Evolutionary conservation across 2,113 vertebrate species (phyloP).

Genomic region (Platycercus adscitus): DNA sequence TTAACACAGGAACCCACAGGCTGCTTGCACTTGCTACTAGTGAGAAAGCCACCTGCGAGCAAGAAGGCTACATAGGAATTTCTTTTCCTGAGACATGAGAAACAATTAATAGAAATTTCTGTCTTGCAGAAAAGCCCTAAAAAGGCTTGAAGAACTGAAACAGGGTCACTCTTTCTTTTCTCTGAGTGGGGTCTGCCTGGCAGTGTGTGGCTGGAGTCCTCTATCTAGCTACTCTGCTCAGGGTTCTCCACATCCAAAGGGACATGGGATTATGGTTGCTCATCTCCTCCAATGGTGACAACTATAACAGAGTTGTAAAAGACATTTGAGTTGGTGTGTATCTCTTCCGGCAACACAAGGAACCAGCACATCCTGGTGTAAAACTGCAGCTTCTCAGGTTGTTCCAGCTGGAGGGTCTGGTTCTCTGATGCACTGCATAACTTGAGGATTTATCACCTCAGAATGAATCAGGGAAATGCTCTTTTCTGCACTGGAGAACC

Average conservation of each 20-base stretch:
- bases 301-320: neutral
- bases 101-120: neutral
- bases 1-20: neutral
- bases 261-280: neutral
- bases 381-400: neutral
- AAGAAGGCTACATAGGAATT: neutral
- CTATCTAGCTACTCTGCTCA: neutral
- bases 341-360: neutral
- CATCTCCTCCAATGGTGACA: neutral
- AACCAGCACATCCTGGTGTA: neutral
- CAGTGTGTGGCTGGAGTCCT: neutral
- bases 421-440: neutral
- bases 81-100: neutral
- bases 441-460: neutral
- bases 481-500: neutral
- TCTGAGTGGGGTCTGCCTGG: fast-evolving
- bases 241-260: neutral
- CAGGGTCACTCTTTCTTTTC: neutral
- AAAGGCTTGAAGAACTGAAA: neutral
- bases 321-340: fast-evolving
- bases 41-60: fast-evolving
- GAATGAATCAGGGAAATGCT: neutral
- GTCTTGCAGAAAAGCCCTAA: neutral
- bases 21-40: neutral
- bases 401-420: neutral